Evolutionary conservation across 2,113 vertebrate genomes (phyloP).

Genomic region (Siniperca chuatsi): DNA sequence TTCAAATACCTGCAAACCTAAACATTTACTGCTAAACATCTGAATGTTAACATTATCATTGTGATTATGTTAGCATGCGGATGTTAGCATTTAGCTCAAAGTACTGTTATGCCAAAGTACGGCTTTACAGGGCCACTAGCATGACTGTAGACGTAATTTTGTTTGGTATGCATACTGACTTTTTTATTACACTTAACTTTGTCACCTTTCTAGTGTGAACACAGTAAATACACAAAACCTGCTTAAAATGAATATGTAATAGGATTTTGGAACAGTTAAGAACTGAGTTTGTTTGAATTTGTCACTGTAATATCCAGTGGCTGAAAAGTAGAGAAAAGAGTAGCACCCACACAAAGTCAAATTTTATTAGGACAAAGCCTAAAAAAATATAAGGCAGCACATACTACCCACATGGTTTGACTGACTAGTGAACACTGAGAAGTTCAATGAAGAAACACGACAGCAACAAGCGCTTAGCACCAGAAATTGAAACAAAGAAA

Average conservation of each 20-base stretch:
- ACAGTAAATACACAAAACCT: neutral
- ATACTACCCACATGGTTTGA: conserved; percentile 3
- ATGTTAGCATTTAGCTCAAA: no score
- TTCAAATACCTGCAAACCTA: no score
- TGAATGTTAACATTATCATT: no score
- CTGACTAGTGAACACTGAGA: neutral
- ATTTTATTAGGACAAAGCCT: conserved; percentile 17
- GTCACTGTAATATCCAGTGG: neutral
- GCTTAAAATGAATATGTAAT: neutral
- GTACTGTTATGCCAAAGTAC: neutral
- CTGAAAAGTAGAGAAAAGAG: conserved; percentile 9
- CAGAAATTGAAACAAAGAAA: neutral
- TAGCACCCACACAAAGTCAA: conserved; percentile 24
- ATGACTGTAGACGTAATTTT: neutral
- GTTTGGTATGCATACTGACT: neutral
- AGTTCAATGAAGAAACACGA: neutral
- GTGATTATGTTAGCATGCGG: no score
- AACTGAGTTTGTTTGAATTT: neutral
- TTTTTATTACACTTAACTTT: neutral
- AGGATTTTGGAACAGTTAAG: neutral
- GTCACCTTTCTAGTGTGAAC: neutral
- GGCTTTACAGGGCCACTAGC: neutral
- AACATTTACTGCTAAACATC: no score
- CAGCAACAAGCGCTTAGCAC: neutral
- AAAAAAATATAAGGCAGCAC: conserved; percentile 3